Evolutionary conservation across 2,888 invertebrate species (phyloP).

Genomic region (Cynaeus angustus): DNA sequence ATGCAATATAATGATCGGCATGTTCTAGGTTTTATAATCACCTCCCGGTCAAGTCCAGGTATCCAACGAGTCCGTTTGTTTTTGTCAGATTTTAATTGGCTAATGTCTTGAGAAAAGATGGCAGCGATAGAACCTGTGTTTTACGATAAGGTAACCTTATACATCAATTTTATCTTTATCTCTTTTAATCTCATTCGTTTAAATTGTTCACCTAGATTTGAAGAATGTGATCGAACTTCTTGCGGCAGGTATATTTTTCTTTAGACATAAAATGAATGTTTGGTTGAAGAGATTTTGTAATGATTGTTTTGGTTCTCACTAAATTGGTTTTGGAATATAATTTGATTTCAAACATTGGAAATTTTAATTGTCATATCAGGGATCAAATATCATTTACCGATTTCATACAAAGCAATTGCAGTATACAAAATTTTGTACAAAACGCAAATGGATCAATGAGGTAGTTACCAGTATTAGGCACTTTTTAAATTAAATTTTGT

Average conservation of each 20-base stretch:
- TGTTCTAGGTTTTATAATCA: slow-evolving; percentile 52
- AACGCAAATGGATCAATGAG: no score
- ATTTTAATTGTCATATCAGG: no score
- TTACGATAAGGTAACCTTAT: slow-evolving; percentile 48
- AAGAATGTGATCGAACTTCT: slow-evolving; percentile 34
- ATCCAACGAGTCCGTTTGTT: slow-evolving; percentile 51
- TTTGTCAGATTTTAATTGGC: slow-evolving; percentile 55
- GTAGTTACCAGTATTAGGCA: no score
- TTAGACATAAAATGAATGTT: background rate
- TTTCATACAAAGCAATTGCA: no score
- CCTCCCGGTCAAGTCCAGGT: slow-evolving; percentile 48
- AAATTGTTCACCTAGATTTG: slow-evolving; percentile 46
- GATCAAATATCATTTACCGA: no score
- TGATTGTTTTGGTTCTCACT: no score
- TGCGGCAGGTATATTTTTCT: slow-evolving; percentile 39
- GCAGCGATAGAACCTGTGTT: slow-evolving; percentile 50
- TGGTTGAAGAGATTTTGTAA: no score
- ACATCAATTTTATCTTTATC: slow-evolving; percentile 52
- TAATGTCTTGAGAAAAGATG: slow-evolving; percentile 46
- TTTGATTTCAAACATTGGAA: no score
- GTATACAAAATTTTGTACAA: no score
- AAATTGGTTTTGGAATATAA: no score
- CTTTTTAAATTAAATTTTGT: no score
- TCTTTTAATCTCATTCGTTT: slow-evolving; percentile 44
- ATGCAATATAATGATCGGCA: slow-evolving; percentile 56